Conservation (phyloP, 1,140 invertebrate genomes). For the Lepidurus apus region DNA sequence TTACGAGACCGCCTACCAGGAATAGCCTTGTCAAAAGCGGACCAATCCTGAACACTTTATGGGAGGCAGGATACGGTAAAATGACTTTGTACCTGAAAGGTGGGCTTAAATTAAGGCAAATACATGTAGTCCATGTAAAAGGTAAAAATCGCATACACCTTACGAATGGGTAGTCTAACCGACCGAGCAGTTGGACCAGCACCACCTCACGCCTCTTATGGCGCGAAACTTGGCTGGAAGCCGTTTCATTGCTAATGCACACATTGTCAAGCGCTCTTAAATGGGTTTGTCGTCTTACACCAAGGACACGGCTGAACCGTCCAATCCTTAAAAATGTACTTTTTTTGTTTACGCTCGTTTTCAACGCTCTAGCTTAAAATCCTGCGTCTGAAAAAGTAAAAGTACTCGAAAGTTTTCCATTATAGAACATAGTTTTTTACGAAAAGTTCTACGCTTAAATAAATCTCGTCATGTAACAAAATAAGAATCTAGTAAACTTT, state of each 20-base stretch:
- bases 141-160: constrained; percentile 10
- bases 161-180: not conserved
- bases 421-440: too few species aligned
- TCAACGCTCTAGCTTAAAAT: too few species aligned
- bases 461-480: too few species aligned
- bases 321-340: not conserved
- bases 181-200: not conserved
- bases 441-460: too few species aligned
- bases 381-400: too few species aligned
- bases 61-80: constrained; percentile 14
- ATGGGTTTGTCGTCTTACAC: not conserved
- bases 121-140: not conserved
- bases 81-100: constrained; percentile 15
- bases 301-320: not conserved
- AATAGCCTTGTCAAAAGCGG: not conserved
- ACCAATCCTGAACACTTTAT: not conserved
- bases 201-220: not conserved
- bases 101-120: constrained; percentile 9
- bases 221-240: constrained; percentile 1
- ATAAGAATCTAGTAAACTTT: too few species aligned
- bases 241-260: not conserved
- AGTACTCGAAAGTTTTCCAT: too few species aligned
- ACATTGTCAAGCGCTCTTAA: not conserved
- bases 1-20: constrained; percentile 9
- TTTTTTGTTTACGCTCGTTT: too few species aligned